Conservation (phyloP, 1,140 invertebrate genomes). For the Drosophila neocordata region DNA sequence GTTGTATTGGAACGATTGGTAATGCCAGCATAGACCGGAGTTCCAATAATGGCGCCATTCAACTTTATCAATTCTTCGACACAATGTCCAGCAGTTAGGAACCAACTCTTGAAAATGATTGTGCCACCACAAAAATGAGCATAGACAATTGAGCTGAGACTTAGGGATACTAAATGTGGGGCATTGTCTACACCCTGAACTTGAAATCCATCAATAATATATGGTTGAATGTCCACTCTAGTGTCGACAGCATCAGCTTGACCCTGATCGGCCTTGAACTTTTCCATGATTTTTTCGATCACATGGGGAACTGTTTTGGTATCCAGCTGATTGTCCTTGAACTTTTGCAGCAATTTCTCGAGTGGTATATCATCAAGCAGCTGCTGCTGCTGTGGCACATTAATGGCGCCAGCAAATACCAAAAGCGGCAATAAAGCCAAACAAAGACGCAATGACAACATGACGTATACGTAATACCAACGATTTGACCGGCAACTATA, state of each 20-base stretch:
- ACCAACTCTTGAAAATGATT: conserved; percentile 85
- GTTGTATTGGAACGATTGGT: conserved; percentile 58
- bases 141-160: conserved; percentile 83
- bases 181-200: conserved; percentile 81
- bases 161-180: conserved; percentile 86
- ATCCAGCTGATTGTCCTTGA: conserved; percentile 23
- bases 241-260: not conserved
- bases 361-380: not conserved
- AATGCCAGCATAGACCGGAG: conserved; percentile 64
- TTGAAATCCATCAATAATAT: conserved; percentile 62
- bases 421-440: conserved; percentile 1
- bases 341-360: conserved; percentile 22
- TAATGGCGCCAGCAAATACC: conserved; percentile 3
- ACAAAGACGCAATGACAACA: conserved; percentile 20
- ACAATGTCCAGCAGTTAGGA: conserved; percentile 85
- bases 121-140: conserved; percentile 86
- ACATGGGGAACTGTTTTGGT: not conserved
- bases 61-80: conserved; percentile 42
- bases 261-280: conserved; percentile 3
- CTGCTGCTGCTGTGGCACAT: conserved; percentile 4
- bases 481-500: conserved; percentile 22
- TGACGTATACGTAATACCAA: conserved; percentile 47
- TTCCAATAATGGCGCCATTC: conserved; percentile 49
- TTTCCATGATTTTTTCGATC: conserved; percentile 11
- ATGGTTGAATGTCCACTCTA: conserved; percentile 28